A percentile compares a stretch with the other conserved stretches of the same genome.
Evolutionary conservation across 2,888 invertebrate species (phyloP).

Genomic region (Sesamia inferens): DNA sequence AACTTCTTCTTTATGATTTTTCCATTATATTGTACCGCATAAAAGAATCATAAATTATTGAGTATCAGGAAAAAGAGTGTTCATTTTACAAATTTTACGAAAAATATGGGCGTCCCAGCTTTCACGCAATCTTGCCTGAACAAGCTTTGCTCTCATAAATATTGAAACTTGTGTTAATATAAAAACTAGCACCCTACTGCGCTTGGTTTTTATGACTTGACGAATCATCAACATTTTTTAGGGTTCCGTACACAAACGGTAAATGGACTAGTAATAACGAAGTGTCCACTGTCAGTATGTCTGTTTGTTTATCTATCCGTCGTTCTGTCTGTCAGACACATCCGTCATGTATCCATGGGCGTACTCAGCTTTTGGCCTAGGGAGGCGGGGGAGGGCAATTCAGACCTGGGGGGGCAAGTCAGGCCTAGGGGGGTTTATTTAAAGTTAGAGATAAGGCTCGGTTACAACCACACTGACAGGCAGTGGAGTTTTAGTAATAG

Average conservation of each 20-base stretch:
- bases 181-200: not conserved
- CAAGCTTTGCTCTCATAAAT: conserved; percentile 38
- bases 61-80: conserved; percentile 20
- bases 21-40: conserved; percentile 17
- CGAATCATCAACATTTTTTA: not conserved
- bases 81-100: conserved; percentile 22
- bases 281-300: too few species aligned
- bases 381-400: too few species aligned
- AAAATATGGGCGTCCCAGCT: conserved; percentile 22
- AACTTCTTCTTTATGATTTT: conserved; percentile 25
- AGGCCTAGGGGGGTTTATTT: too few species aligned
- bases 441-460: too few species aligned
- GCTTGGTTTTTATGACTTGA: not conserved
- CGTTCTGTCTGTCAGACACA: too few species aligned
- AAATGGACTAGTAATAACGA: too few species aligned
- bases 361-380: too few species aligned
- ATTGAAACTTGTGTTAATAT: conserved; percentile 19
- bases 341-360: too few species aligned
- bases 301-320: too few species aligned
- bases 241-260: not conserved
- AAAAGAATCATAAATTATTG: conserved; percentile 42
- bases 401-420: too few species aligned
- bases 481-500: too few species aligned
- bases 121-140: conserved; percentile 19
- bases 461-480: too few species aligned